Base-by-base conservation (phyloP, 2,113 vertebrate genomes). In the Myxocyprinus asiaticus region DNA sequence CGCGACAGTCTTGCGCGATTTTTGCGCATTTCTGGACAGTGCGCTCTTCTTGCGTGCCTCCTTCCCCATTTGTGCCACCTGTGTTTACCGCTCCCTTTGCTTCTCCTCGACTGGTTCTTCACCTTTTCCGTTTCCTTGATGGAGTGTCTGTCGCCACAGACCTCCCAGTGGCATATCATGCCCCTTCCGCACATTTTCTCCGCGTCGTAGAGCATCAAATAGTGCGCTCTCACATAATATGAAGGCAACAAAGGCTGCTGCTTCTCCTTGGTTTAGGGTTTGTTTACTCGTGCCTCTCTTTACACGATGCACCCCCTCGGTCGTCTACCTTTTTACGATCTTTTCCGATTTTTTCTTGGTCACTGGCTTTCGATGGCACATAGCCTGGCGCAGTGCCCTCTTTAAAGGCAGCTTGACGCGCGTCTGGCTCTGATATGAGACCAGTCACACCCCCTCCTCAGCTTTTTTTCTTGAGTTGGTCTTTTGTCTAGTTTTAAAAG, bases 271-370 rank as follows among this genome's bases (percentile, higher is more conserved):
- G n/a, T n/a, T 67, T 83, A 17, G 71, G 72, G 58, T 48, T 74
- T 71, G 71, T 2, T 74, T 15, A 76, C 48, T 76, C 74, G 77
- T 75, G 82, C 74, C 75, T 55, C 6, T 80, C 67, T 33, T 33
- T 81, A 65, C 84, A 82, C 80, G 70, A 51, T 43, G 22, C 64
- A 51, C 42, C 59, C 74, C 61, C 70, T 43, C 67, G 17, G 42
- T 9, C 73, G 88, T 93, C 94, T 95, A 95, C 94, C 95, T 96
- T 88, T 95, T 94, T 79, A 95, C 95, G 82, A 92, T 89, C 85
- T 88, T 92, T 67, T 89, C 82, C 6, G 92, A 84, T 94, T 95
- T 96, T 90, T 95, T 96, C 93, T 95, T 95, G 85, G 93, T 93
- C 89, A 91, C 90, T 82, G 93, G 92, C 91, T 91, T 91, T 91